Conservation (phyloP, 2,888 invertebrate species). For the Tortrix viridana region DNA sequence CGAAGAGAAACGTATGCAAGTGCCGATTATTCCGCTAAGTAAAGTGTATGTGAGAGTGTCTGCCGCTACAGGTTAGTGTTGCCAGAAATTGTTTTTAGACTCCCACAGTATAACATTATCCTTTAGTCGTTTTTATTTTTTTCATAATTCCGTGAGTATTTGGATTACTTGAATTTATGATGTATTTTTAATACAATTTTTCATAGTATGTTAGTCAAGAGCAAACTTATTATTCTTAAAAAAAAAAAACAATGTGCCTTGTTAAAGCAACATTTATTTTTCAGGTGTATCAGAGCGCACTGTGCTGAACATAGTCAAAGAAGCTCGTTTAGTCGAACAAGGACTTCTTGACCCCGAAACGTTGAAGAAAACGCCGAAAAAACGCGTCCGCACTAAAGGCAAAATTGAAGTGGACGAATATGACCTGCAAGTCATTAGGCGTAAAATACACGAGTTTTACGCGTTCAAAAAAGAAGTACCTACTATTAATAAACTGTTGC, state of each 20-base stretch:
- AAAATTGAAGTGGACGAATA: conserved; percentile 78
- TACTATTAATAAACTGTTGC: conserved; percentile 74
- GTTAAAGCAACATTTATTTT: conserved; percentile 39
- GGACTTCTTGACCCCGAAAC: conserved; percentile 75
- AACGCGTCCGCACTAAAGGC: conserved; percentile 74
- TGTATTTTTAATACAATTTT: no score
- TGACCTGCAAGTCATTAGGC: conserved; percentile 73
- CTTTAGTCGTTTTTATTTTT: no score
- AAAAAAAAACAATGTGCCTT: no score
- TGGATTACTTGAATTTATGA: no score
- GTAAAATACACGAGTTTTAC: conserved; percentile 79
- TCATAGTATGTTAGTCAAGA: no score
- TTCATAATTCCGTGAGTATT: no score
- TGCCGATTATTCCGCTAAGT: conserved; percentile 77
- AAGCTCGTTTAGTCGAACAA: conserved; percentile 76
- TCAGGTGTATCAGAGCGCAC: conserved; percentile 77
- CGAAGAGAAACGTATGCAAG: conserved; percentile 79
- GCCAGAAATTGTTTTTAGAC: conserved; percentile 14
- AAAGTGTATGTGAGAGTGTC: conserved; percentile 78
- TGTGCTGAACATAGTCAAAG: conserved; percentile 75
- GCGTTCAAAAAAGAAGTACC: conserved; percentile 79
- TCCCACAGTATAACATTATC: not conserved
- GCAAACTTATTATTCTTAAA: no score
- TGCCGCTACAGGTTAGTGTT: conserved; percentile 71
- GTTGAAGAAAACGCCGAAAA: conserved; percentile 72